Evolutionary conservation across 1,140 invertebrate species (phyloP), one percentile per base, ranked within the genome.

Genomic region (Mya arenaria): DNA sequence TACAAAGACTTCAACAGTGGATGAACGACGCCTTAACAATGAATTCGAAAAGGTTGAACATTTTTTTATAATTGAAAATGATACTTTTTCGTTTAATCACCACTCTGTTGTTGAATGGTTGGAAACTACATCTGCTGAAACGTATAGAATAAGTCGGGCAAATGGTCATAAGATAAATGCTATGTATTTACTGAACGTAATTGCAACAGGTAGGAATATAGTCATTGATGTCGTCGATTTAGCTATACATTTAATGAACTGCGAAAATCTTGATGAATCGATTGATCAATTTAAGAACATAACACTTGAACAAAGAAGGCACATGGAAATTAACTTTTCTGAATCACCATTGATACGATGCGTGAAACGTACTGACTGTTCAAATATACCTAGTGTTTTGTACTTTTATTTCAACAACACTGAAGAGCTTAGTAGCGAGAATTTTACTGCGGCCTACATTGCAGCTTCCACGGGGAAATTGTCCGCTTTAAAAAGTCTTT

Each of bases 121-220:
- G 37, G 28, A 30, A 1, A 30, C 15, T 23, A 2, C 1, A 44
- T 19, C 3, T 17, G 30, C 36, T 8, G n/a, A 36, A 4, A 28
- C 37, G 25, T 68, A 39, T 30, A 30, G 5, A 23, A 25, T 68
- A 4, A 25, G 28, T 17, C 36, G n/a, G 17, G 41, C 30, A 23
- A 23, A 25, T 25, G 65, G 65, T 23, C 65, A 68, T 48, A 23
- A 44, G 28, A 1, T 48, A 44, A 68, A 68, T 25, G 65, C 65
- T 6, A 23, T n/a, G 28, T 44, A 68, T 25, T 23, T 68, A 28
- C 44, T 68, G 19, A 4, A 15, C 3, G 15, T 10, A 25, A 41
- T 68, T 39, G 65, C 37, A 68, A 44, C 37, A 23, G 65, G 41
- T 2, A 2, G 4, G 37, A 39, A 44, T 25, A 13, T 39, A 4